These are phyloP conservation scores for Melangyna quadrimaculata DNA, from an alignment of 2,888 invertebrate genomes.

Conservation along the genomic window DNA sequence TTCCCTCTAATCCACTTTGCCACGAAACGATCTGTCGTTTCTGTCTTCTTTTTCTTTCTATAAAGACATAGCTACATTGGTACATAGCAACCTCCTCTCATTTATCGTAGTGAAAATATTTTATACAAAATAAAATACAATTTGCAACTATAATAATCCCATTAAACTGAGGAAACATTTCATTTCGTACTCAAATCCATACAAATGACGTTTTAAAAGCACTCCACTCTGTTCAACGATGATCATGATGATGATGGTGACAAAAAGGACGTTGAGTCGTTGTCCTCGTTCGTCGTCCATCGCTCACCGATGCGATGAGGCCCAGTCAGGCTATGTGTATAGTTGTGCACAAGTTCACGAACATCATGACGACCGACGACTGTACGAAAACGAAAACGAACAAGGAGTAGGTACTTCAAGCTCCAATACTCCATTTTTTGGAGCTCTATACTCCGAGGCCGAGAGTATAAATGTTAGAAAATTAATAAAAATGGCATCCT, in stretches of 20 bases:
- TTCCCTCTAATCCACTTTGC: slow-evolving; percentile 63
- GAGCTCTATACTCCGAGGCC: slow-evolving; percentile 28
- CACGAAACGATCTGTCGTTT: slow-evolving; percentile 22
- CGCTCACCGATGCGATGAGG: slow-evolving; percentile 1
- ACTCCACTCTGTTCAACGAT: slow-evolving; percentile 46
- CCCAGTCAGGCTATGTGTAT: neutral
- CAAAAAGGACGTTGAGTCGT: slow-evolving; percentile 7
- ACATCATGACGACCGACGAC: neutral
- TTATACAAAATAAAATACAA: slow-evolving; percentile 73
- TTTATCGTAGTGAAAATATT: slow-evolving; percentile 65
- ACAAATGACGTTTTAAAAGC: slow-evolving; percentile 73
- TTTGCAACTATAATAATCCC: slow-evolving; percentile 74
- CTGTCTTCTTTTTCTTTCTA: neutral
- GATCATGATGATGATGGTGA: slow-evolving; percentile 7
- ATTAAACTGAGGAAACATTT: slow-evolving; percentile 72
- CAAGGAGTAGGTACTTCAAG: neutral
- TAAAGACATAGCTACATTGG: no score
- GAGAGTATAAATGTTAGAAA: slow-evolving; percentile 72
- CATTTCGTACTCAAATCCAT: slow-evolving; percentile 72
- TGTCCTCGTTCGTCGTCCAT: slow-evolving; percentile 17
- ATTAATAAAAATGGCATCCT: slow-evolving; percentile 73
- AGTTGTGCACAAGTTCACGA: slow-evolving; percentile 24
- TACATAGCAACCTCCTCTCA: slow-evolving; percentile 19
- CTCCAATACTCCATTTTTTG: slow-evolving; percentile 8
- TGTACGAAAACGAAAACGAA: neutral